Percentiles rank a stretch among this genome's conserved stretches.
These are phyloP conservation scores for Aphidius gifuensis DNA, from an alignment of 1,140 invertebrate species.

Conservation along the genomic window DNA sequence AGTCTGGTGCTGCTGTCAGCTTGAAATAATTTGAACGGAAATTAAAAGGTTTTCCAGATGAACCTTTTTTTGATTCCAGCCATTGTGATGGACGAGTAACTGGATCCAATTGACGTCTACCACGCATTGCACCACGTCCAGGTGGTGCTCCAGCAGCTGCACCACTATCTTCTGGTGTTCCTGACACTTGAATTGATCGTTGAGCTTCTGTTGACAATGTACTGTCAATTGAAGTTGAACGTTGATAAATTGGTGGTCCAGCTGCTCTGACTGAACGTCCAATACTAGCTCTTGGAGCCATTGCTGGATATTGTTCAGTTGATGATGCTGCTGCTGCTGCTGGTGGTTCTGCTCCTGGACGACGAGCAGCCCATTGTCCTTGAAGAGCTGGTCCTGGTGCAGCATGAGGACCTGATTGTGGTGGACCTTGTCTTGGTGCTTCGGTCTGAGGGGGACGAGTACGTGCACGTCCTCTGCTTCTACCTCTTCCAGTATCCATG, in stretches of 20 bases:
- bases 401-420: no score
- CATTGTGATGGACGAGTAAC: conserved; percentile 25
- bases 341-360: no score
- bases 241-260: background rate
- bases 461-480: no score
- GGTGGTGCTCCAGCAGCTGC: conserved; percentile 1
- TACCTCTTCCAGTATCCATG: no score
- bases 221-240: background rate
- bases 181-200: background rate
- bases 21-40: conserved; percentile 75
- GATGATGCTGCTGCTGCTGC: no score
- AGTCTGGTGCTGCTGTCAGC: conserved; percentile 65
- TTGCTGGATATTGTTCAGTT: no score
- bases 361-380: no score
- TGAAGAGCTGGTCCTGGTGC: no score
- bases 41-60: conserved; percentile 54
- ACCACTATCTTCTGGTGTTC: conserved; percentile 1
- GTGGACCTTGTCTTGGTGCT: no score
- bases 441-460: no score
- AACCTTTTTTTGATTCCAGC: conserved; percentile 31
- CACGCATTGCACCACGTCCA: conserved; percentile 33
- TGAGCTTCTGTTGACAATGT: background rate
- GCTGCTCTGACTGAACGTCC: conserved; percentile 9
- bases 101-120: conserved; percentile 26
- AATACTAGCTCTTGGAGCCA: background rate